phyloP scores from a whole-genome alignment of 2,797 vertebrate genomes.

The Malurus splendens region DNA sequence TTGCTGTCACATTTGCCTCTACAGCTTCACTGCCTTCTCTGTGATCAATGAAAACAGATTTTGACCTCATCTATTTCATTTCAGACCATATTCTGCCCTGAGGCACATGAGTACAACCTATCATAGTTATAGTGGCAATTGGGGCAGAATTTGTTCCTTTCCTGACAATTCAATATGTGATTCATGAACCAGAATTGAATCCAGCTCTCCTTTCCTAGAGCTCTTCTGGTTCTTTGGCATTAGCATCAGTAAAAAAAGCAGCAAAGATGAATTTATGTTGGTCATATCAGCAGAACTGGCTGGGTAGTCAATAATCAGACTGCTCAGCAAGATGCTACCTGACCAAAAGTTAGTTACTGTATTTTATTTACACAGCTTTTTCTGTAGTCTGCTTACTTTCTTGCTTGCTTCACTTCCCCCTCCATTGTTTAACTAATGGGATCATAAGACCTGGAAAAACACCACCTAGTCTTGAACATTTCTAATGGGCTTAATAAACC shows the following conservation, averaged over 20 bases:
- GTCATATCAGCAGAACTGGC: conserved; percentile 26
- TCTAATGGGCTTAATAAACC: conserved; percentile 43
- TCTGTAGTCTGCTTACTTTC: neutral
- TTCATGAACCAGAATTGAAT: conserved; percentile 55
- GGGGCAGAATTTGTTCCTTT: conserved; percentile 63
- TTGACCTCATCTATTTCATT: conserved; percentile 61
- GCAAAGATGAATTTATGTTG: conserved; percentile 36
- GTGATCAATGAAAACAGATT: conserved; percentile 64
- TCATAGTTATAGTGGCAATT: conserved; percentile 59
- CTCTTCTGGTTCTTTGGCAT: conserved; percentile 12
- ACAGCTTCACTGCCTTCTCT: conserved; percentile 51
- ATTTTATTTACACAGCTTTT: conserved; percentile 14
- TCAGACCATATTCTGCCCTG: conserved; percentile 34
- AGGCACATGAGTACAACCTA: conserved; percentile 32
- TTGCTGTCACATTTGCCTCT: conserved; percentile 54
- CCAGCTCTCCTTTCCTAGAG: conserved; percentile 19
- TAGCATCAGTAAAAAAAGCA: conserved; percentile 26
- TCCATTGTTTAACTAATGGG: conserved; percentile 35
- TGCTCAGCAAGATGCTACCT: conserved; percentile 12
- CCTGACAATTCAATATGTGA: conserved; percentile 60
- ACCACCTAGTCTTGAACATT: conserved; percentile 13
- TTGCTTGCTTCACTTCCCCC: conserved; percentile 11
- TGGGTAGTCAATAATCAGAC: conserved; percentile 36
- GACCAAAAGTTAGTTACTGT: conserved; percentile 8
- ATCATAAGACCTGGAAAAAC: conserved; percentile 25